Conservation (phyloP, 2,113 vertebrate species). For the Perca flavescens region DNA sequence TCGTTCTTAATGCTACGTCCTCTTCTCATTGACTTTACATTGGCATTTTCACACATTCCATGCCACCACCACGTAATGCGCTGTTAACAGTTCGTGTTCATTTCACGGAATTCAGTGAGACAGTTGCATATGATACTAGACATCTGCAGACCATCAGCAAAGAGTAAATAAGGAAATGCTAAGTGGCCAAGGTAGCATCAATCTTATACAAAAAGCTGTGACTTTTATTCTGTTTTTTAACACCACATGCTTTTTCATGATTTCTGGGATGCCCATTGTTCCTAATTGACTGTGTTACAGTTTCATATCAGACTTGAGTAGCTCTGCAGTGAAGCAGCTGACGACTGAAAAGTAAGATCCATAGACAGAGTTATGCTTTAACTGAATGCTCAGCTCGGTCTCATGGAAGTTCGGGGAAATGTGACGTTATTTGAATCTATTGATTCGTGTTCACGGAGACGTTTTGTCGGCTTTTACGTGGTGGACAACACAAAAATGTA, state of each 20-base stretch:
- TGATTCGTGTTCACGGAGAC: too few relatives aligned
- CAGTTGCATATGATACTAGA: neutral
- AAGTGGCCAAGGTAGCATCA: neutral
- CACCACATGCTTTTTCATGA: neutral
- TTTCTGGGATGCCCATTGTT: neutral
- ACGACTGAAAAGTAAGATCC: neutral
- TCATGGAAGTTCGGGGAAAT: too few relatives aligned
- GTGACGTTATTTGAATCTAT: too few relatives aligned
- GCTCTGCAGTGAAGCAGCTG: constrained; percentile 1
- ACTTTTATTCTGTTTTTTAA: neutral
- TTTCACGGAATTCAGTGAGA: too few relatives aligned
- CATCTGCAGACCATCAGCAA: neutral
- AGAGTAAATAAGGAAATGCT: neutral
- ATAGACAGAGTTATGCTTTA: neutral
- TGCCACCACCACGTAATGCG: too few relatives aligned
- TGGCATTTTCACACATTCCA: too few relatives aligned
- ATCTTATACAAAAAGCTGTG: neutral
- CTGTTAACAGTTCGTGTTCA: too few relatives aligned
- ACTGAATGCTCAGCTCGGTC: neutral
- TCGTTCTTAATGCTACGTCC: too few relatives aligned
- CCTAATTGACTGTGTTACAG: neutral
- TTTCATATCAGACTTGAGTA: neutral
- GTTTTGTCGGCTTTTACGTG: too few relatives aligned
- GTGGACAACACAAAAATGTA: too few relatives aligned
- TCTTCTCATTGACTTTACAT: too few relatives aligned